phyloP scores from a whole-genome alignment of 2,888 invertebrate genomes.

The Omphaloscelis lunosa region DNA sequence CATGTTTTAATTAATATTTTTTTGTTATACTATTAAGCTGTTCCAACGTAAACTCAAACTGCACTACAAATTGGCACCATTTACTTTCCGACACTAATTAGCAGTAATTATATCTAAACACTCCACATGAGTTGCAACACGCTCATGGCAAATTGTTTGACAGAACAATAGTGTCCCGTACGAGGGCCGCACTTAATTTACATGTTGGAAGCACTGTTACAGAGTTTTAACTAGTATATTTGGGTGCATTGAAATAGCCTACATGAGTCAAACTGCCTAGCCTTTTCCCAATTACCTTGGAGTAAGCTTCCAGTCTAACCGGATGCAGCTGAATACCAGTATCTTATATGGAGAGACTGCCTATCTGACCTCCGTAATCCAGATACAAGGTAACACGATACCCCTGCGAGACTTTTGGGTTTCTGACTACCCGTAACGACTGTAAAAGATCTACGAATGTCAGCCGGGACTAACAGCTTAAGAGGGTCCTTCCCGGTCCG shows the following conservation, averaged over 20 bases:
- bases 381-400: too few relatives aligned
- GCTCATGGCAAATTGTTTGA: conserved; percentile 35
- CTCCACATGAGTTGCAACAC: conserved; percentile 18
- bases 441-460: too few relatives aligned
- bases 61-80: conserved; percentile 9
- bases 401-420: too few relatives aligned
- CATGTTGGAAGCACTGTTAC: background rate
- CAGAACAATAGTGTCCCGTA: conserved; percentile 28
- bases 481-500: too few relatives aligned
- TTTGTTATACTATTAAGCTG: background rate
- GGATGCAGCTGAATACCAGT: background rate
- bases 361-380: too few relatives aligned
- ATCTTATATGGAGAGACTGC: too few relatives aligned
- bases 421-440: too few relatives aligned
- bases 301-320: background rate
- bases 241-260: background rate
- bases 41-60: background rate
- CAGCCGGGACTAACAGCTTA: too few relatives aligned
- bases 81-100: conserved; percentile 35
- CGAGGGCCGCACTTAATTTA: conserved; percentile 21
- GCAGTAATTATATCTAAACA: conserved; percentile 14
- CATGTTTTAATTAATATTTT: background rate
- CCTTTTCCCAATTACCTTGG: background rate
- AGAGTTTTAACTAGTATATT: background rate
- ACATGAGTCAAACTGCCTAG: background rate